A percentile compares a stretch with the other conserved stretches of the same genome.
Conservation (phyloP, 2,888 invertebrate species). For the Anorthoa munda region DNA sequence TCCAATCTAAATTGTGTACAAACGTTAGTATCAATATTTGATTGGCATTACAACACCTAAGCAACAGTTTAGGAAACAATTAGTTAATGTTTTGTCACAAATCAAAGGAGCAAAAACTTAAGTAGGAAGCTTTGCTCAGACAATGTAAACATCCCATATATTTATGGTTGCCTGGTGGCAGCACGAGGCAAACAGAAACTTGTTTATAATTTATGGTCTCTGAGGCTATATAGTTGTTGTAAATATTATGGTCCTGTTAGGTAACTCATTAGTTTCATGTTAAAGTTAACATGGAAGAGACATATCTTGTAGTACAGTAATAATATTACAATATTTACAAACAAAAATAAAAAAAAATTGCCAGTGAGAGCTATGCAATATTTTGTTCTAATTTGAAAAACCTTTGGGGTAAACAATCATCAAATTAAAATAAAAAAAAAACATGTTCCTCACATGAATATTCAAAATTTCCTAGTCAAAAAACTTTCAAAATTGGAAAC, state of each 20-base stretch:
- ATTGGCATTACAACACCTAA: conserved; percentile 15
- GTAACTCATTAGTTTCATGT: conserved; percentile 1
- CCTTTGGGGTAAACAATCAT: neutral
- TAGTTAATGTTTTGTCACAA: conserved; percentile 28
- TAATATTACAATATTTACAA: neutral
- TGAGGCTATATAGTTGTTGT: conserved; percentile 13
- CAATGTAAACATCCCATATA: conserved; percentile 40
- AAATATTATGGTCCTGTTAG: conserved; percentile 1
- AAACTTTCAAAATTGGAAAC: neutral
- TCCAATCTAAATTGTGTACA: neutral
- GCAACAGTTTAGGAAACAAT: conserved; percentile 48
- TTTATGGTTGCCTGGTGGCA: conserved; percentile 32
- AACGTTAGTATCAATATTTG: neutral
- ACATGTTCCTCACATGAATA: neutral
- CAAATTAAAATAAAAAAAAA: neutral
- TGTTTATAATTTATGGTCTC: conserved; percentile 39
- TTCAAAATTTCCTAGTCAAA: neutral
- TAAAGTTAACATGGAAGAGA: neutral
- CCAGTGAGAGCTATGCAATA: neutral
- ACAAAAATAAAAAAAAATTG: neutral
- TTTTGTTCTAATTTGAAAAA: neutral
- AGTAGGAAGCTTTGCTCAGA: conserved; percentile 21
- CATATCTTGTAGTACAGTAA: neutral
- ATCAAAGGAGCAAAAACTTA: conserved; percentile 45
- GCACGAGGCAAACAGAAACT: conserved; percentile 47